These are phyloP conservation scores for Porites lutea DNA, from an alignment of 64 coral and sea anemone genomes.

Conservation along the genomic window DNA sequence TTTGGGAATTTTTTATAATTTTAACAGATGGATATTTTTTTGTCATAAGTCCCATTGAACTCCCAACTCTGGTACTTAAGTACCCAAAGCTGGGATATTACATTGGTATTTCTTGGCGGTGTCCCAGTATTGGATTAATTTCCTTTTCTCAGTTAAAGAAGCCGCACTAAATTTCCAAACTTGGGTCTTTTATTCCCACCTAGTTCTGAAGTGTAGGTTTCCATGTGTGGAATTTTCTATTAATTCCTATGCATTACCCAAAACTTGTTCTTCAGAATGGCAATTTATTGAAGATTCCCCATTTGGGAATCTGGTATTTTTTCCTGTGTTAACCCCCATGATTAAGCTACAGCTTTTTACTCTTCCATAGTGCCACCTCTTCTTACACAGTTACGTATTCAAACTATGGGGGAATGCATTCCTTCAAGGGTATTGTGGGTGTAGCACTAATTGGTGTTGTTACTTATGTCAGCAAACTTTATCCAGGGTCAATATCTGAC, in stretches of 20 bases:
- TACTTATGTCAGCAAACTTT: too few species aligned
- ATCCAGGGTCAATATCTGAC: too few species aligned
- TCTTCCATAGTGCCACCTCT: too few species aligned
- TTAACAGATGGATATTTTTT: too few species aligned
- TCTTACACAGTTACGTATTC: too few species aligned
- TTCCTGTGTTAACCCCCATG: too few species aligned
- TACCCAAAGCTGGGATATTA: neutral
- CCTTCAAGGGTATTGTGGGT: too few species aligned
- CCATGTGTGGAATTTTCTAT: neutral
- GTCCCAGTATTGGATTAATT: constrained; percentile 21
- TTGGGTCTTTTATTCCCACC: neutral
- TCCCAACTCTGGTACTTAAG: neutral
- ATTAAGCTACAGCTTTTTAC: too few species aligned
- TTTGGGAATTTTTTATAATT: neutral
- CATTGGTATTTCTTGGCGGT: neutral
- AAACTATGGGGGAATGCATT: too few species aligned
- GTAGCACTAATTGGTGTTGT: too few species aligned
- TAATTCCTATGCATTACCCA: neutral
- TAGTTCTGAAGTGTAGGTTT: neutral
- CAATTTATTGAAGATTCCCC: neutral
- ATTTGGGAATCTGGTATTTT: neutral
- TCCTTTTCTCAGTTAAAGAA: neutral
- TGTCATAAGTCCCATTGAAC: too few species aligned
- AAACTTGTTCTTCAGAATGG: neutral
- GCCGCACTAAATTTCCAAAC: neutral